A percentile compares a stretch with the other conserved stretches of the same genome.
phyloP scores from a whole-genome alignment of 2,797 vertebrate species.

The Crocidura indochinensis region DNA sequence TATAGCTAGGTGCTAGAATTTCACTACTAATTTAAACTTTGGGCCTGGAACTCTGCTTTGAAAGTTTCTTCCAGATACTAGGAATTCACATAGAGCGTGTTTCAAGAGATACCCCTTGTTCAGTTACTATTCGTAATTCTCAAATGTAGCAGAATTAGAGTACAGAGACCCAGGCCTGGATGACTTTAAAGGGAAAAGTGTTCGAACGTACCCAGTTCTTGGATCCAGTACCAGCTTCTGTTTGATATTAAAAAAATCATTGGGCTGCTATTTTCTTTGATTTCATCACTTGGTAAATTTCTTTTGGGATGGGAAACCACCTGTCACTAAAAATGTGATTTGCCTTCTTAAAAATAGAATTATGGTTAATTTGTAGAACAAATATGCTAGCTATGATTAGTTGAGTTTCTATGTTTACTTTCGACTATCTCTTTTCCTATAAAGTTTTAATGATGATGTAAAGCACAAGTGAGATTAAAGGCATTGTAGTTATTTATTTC shows the following conservation, averaged over 20 bases:
- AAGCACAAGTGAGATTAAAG: conserved; percentile 48
- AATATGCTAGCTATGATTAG: conserved; percentile 26
- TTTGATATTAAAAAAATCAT: neutral
- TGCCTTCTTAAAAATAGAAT: conserved; percentile 53
- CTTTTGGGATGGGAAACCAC: conserved; percentile 15
- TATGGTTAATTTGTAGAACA: conserved; percentile 18
- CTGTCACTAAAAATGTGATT: conserved; percentile 30
- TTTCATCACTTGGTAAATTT: conserved; percentile 33
- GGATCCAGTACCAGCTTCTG: neutral
- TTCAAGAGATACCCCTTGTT: conserved; percentile 1
- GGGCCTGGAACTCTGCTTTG: conserved; percentile 48
- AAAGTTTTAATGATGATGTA: conserved; percentile 31
- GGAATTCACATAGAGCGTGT: conserved; percentile 42
- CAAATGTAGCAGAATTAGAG: neutral
- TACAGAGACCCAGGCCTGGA: neutral
- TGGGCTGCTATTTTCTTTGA: conserved; percentile 27
- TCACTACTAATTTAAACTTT: neutral
- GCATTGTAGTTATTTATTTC: conserved; percentile 30
- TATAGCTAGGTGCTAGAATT: conserved; percentile 7
- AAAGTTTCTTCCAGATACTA: neutral
- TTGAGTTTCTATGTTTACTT: neutral
- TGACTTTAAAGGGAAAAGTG: neutral
- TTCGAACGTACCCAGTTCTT: neutral
- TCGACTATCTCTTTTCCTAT: neutral
- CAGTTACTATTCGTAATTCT: conserved; percentile 22